Conservation (phyloP, 2,113 vertebrate species). For the Vulpes ferrilata region DNA sequence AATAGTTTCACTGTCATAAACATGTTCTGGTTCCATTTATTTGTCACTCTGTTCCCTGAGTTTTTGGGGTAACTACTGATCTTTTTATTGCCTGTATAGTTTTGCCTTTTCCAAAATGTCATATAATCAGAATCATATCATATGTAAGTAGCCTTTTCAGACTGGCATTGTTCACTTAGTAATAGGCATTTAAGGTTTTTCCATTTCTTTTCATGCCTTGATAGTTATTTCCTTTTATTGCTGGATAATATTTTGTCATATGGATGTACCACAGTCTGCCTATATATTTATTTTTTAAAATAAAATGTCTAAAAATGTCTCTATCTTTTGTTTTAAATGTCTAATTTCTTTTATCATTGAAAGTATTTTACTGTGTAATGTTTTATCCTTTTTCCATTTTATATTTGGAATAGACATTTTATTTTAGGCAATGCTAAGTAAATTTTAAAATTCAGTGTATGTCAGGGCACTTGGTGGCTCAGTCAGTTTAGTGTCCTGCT, state of each 20-base stretch:
- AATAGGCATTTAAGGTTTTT: not conserved
- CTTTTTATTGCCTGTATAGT: not conserved
- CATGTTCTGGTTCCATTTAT: not conserved
- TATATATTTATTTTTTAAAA: not conserved
- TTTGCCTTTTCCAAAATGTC: not conserved
- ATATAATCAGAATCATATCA: not conserved
- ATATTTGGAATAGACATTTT: not conserved
- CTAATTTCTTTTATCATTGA: slow-evolving; percentile 33
- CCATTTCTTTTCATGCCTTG: not conserved
- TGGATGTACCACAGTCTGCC: not conserved
- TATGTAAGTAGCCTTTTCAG: not conserved
- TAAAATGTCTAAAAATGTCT: not conserved
- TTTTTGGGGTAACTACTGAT: not conserved
- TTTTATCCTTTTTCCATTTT: not conserved
- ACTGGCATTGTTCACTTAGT: not conserved
- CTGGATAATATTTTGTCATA: not conserved
- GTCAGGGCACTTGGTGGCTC: not conserved
- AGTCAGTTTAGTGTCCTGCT: not conserved
- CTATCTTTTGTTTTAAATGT: not conserved
- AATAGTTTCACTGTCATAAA: not conserved
- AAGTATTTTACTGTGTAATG: not conserved
- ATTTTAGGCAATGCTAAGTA: not conserved
- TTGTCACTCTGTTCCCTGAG: not conserved
- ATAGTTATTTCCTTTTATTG: not conserved
- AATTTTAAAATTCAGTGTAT: slow-evolving; percentile 9